phyloP scores from a whole-genome alignment of 2,888 invertebrate species.

The Malthinus flaveolus region DNA sequence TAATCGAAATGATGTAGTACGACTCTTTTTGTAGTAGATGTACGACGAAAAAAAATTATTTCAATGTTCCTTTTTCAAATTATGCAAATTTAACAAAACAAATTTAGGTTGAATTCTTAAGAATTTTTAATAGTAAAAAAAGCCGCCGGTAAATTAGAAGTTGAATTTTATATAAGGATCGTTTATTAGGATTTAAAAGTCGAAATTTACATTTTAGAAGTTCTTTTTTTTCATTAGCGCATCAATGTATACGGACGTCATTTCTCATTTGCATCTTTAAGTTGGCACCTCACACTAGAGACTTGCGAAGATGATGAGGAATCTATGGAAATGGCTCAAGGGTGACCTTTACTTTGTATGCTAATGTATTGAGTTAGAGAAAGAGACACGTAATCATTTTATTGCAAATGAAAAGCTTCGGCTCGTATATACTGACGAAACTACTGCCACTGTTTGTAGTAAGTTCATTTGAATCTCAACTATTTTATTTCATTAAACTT shows the following conservation, averaged over 20 bases:
- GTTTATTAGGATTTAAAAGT: too few relatives aligned
- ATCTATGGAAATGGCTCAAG: constrained; percentile 35
- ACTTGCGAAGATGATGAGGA: constrained; percentile 29
- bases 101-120: too few relatives aligned
- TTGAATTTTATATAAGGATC: too few relatives aligned
- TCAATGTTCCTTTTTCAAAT: too few relatives aligned
- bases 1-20: too few relatives aligned
- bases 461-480: constrained; percentile 26
- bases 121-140: too few relatives aligned
- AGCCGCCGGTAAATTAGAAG: too few relatives aligned
- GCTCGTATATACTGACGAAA: too few relatives aligned
- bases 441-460: constrained; percentile 10
- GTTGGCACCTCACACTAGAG: constrained; percentile 30
- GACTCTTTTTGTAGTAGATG: too few relatives aligned
- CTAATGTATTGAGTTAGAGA: constrained; percentile 32
- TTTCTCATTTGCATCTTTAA: constrained; percentile 31
- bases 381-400: constrained; percentile 41
- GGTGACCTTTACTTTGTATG: constrained; percentile 39
- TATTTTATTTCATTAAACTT: constrained; percentile 21
- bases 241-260: constrained; percentile 16
- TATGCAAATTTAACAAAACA: too few relatives aligned
- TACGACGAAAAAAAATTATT: too few relatives aligned
- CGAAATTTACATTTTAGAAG: too few relatives aligned
- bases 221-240: constrained; percentile 15
- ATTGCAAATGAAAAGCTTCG: constrained; percentile 41